Conservation (phyloP, 1,140 invertebrate genomes). For the Cotesia glomerata region DNA sequence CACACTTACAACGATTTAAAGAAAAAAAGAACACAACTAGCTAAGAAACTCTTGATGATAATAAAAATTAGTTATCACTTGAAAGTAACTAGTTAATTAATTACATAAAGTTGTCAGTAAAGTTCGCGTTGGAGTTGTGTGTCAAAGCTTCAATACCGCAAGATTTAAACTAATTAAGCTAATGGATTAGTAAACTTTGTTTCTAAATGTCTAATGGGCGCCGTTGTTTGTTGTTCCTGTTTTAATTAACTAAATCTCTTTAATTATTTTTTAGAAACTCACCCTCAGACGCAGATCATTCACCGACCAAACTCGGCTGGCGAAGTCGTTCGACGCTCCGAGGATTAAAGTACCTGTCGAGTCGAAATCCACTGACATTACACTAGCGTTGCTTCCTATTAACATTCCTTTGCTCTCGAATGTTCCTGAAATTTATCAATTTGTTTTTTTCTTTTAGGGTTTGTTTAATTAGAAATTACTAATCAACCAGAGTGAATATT, state of each 20-base stretch:
- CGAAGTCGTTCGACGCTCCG: slow-evolving; percentile 93
- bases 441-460: background rate
- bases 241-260: background rate
- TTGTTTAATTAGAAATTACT: background rate
- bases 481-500: too few relatives aligned
- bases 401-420: slow-evolving; percentile 77
- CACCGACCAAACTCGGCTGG: slow-evolving; percentile 92
- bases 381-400: slow-evolving; percentile 88
- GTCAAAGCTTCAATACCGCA: slow-evolving; percentile 3
- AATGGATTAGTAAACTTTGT: slow-evolving; percentile 11
- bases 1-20: background rate
- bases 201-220: background rate
- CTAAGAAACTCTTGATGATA: too few relatives aligned
- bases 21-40: too few relatives aligned
- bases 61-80: too few relatives aligned
- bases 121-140: background rate
- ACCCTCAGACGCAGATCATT: slow-evolving; percentile 89
- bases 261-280: slow-evolving; percentile 56
- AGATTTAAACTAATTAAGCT: slow-evolving; percentile 9
- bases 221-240: background rate
- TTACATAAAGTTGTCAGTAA: background rate
- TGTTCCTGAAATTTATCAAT: slow-evolving; percentile 64
- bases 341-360: slow-evolving; percentile 84
- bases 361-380: slow-evolving; percentile 96
- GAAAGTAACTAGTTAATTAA: too few relatives aligned